Evolutionary conservation across 1,140 invertebrate genomes (phyloP).

Genomic region (Globodera rostochiensis): DNA sequence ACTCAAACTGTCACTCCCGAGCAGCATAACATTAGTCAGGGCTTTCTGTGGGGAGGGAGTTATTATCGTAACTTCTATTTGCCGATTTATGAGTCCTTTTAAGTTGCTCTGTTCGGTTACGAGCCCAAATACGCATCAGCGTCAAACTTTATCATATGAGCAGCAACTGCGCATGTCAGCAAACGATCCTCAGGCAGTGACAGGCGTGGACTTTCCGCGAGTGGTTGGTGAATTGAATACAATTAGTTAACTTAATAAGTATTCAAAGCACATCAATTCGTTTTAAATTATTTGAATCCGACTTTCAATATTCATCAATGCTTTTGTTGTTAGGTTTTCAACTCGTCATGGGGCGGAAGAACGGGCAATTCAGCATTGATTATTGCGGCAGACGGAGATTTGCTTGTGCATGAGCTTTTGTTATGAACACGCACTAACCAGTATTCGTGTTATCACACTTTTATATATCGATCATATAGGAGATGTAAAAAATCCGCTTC

Average conservation of each 20-base stretch:
- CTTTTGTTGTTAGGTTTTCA: slow-evolving; percentile 1
- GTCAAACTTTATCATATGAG: background rate
- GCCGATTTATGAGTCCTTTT: background rate
- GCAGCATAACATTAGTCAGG: no score
- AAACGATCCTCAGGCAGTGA: background rate
- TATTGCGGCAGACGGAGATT: slow-evolving; percentile 33
- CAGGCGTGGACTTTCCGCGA: slow-evolving; percentile 27
- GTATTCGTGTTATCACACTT: background rate
- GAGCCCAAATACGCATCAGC: slow-evolving; percentile 20
- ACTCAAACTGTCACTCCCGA: slow-evolving; percentile 14
- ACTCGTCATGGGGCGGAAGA: slow-evolving; percentile 28
- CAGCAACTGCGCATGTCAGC: background rate
- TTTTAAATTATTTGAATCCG: no score
- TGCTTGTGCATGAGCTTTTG: slow-evolving; percentile 35
- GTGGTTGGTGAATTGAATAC: slow-evolving; percentile 1
- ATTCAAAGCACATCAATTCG: background rate
- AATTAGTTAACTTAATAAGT: background rate
- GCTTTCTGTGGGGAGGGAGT: no score
- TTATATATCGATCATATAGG: no score
- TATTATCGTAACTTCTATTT: no score
- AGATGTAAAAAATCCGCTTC: no score
- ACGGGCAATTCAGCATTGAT: slow-evolving; percentile 35
- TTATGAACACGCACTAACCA: background rate
- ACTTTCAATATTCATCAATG: background rate
- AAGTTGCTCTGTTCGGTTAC: slow-evolving; percentile 16